phyloP scores from a whole-genome alignment of 1,140 invertebrate genomes.

The Drosophila aff. region DNA sequence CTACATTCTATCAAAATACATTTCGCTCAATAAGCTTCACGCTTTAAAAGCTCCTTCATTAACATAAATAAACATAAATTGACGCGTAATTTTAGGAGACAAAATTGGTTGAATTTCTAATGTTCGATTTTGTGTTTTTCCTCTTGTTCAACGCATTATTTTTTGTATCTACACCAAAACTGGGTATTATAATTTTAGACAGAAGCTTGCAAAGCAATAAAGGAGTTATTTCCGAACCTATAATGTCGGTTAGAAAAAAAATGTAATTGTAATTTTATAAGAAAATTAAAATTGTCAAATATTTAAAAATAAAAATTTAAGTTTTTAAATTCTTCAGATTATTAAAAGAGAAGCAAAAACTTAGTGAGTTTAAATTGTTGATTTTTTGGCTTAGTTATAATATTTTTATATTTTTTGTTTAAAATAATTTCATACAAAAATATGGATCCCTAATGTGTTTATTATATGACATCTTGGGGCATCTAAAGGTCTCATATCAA shows the following conservation, averaged over 20 bases:
- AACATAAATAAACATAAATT: constrained; percentile 7
- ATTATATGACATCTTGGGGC: too few species aligned
- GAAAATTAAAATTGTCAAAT: too few species aligned
- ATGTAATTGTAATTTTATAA: too few species aligned
- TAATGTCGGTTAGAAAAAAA: neutral
- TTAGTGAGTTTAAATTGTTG: too few species aligned
- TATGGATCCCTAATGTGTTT: too few species aligned
- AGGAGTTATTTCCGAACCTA: neutral
- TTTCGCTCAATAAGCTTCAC: neutral
- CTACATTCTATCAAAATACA: neutral
- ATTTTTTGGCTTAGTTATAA: too few species aligned
- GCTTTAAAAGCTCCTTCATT: neutral
- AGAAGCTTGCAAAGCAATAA: neutral
- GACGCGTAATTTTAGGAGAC: neutral
- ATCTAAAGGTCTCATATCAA: too few species aligned
- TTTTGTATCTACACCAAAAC: neutral
- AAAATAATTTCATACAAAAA: too few species aligned
- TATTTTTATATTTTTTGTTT: too few species aligned
- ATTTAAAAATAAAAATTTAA: too few species aligned
- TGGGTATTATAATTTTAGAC: neutral
- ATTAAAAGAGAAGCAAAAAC: too few species aligned
- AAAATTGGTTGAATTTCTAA: neutral
- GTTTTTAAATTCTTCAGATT: too few species aligned
- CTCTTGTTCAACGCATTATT: neutral
- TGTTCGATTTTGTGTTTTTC: neutral